Conservation (phyloP, 2,888 invertebrate species). For the Tupiocoris notatus region DNA sequence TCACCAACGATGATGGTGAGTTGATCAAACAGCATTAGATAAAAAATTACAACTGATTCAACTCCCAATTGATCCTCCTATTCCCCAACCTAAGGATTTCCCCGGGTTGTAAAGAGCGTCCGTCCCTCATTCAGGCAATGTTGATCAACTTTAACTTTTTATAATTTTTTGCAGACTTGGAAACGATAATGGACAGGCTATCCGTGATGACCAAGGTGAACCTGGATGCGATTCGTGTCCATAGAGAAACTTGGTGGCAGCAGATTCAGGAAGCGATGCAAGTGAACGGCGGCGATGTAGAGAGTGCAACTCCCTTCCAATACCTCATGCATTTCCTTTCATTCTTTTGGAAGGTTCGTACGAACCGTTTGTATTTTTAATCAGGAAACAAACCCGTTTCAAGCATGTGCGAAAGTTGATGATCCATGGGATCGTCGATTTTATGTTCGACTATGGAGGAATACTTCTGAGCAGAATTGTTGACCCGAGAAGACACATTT, state of each 20-base stretch:
- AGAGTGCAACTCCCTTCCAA: constrained; percentile 58
- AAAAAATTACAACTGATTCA: background rate
- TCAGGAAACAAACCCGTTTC: no score
- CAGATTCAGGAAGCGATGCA: constrained; percentile 60
- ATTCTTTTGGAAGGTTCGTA: constrained; percentile 59
- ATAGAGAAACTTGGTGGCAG: constrained; percentile 57
- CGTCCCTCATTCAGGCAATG: no score
- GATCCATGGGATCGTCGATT: background rate
- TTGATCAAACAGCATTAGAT: background rate
- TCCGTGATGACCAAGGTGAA: constrained; percentile 59
- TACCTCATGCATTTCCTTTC: constrained; percentile 61
- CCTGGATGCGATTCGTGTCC: constrained; percentile 57
- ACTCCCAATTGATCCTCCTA: no score
- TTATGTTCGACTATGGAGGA: background rate
- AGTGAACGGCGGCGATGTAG: constrained; percentile 62
- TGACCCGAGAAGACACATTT: background rate
- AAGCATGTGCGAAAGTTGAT: background rate
- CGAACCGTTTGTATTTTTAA: no score
- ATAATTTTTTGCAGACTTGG: constrained; percentile 55
- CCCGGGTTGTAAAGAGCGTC: no score
- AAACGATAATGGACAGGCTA: constrained; percentile 58
- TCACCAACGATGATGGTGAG: constrained; percentile 59
- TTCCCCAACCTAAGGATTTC: no score
- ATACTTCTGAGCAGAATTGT: no score
- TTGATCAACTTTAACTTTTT: background rate